These are phyloP conservation scores for Trachelus troglodyta DNA, from an alignment of 2,888 invertebrate species.

Conservation along the genomic window DNA sequence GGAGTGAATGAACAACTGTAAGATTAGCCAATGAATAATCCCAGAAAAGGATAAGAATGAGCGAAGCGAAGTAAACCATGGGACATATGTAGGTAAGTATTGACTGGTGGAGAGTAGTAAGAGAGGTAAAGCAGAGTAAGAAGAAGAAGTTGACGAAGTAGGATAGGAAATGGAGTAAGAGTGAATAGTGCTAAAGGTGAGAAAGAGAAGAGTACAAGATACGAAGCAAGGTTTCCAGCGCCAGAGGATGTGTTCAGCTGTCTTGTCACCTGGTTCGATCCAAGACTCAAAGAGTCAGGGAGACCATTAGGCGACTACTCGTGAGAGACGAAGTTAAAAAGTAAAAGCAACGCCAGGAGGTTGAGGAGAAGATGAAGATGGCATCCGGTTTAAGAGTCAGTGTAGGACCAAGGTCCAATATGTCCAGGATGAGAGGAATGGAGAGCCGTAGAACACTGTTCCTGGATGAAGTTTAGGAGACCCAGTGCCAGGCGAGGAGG, in stretches of 20 bases:
- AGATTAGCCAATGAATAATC: background rate
- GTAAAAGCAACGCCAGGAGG: constrained; percentile 4
- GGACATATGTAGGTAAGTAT: background rate
- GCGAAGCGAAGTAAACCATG: background rate
- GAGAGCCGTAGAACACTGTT: constrained; percentile 9
- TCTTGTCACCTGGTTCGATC: constrained; percentile 26
- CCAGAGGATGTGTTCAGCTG: constrained; percentile 36
- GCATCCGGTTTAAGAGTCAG: background rate
- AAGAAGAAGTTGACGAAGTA: background rate
- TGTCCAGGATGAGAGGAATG: constrained; percentile 16
- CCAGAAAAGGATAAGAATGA: background rate
- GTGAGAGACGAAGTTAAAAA: constrained; percentile 27
- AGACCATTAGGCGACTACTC: constrained; percentile 37
- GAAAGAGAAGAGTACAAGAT: constrained; percentile 4
- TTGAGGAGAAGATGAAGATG: constrained; percentile 7
- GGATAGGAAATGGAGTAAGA: constrained; percentile 20
- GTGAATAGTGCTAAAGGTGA: constrained; percentile 33
- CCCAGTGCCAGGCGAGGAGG: background rate
- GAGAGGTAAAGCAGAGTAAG: background rate
- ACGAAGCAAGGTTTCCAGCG: background rate
- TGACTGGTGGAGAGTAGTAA: background rate
- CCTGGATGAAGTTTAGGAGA: constrained; percentile 18
- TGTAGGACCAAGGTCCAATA: background rate
- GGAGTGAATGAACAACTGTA: background rate
- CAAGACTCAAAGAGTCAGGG: constrained; percentile 27